Evolutionary conservation across 2,113 vertebrate species (phyloP).

Genomic region (Paramisgurnus dabryanus): DNA sequence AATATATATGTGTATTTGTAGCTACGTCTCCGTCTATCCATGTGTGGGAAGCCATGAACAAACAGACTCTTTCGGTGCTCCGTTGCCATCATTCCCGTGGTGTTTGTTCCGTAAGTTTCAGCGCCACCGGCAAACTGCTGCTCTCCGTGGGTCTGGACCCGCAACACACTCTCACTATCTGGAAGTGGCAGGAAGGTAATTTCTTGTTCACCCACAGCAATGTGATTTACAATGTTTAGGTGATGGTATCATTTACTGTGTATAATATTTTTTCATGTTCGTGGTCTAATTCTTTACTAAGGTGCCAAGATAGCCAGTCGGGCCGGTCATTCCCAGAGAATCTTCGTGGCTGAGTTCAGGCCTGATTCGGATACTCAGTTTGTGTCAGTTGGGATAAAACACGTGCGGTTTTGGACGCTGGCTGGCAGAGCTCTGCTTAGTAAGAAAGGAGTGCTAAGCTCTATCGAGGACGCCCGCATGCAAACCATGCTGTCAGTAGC

Average conservation of each 20-base stretch:
- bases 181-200: slow-evolving; percentile 89
- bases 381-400: slow-evolving; percentile 97
- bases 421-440: slow-evolving; percentile 91
- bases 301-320: slow-evolving; percentile 93
- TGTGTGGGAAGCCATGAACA: slow-evolving; percentile 95
- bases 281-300: slow-evolving; percentile 59
- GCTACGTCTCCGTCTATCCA: slow-evolving; percentile 94
- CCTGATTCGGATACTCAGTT: slow-evolving; percentile 97
- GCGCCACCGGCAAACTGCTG: slow-evolving; percentile 93
- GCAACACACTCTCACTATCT: slow-evolving; percentile 91
- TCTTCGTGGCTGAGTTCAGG: slow-evolving; percentile 97
- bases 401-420: slow-evolving; percentile 95
- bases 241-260: too few relatives aligned
- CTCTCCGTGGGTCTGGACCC: slow-evolving; percentile 92
- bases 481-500: slow-evolving; percentile 97
- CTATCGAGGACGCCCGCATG: slow-evolving; percentile 91
- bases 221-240: too few relatives aligned
- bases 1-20: slow-evolving; percentile 59
- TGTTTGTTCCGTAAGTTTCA: slow-evolving; percentile 95
- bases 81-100: slow-evolving; percentile 92
- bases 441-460: slow-evolving; percentile 93
- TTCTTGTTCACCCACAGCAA: not conserved
- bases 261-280: not conserved
- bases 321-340: slow-evolving; percentile 89
- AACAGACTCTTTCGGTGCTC: slow-evolving; percentile 90